phyloP scores from a whole-genome alignment of 1,140 invertebrate genomes.

The Heliconius hewitsoni region DNA sequence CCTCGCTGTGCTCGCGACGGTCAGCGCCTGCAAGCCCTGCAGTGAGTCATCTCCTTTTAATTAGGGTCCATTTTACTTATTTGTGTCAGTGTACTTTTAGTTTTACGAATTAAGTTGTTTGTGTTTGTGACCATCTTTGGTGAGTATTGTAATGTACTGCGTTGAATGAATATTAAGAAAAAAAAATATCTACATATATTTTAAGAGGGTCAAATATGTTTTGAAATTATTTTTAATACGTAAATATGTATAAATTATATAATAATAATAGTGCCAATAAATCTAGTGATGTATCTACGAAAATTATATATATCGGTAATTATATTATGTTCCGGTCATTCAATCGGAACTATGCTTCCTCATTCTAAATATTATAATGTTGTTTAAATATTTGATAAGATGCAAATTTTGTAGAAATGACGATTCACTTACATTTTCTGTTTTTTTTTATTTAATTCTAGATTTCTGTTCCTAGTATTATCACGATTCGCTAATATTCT shows the following conservation, averaged over 20 bases:
- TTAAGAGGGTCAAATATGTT: no score
- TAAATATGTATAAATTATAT: conserved; percentile 3
- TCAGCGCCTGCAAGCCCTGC: conserved; percentile 70
- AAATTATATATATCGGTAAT: background rate
- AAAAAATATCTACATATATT: background rate
- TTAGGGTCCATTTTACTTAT: background rate
- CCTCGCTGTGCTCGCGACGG: conserved; percentile 59
- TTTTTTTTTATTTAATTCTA: conserved; percentile 33
- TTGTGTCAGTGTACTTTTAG: conserved; percentile 19
- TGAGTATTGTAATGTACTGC: background rate
- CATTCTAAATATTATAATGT: conserved; percentile 1
- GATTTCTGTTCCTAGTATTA: conserved; percentile 26
- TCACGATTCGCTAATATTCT: conserved; percentile 11
- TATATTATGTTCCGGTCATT: background rate
- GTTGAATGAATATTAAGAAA: background rate
- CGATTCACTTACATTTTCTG: background rate
- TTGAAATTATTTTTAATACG: conserved; percentile 4
- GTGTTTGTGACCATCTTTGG: conserved; percentile 12
- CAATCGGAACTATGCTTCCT: conserved; percentile 19
- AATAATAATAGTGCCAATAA: background rate
- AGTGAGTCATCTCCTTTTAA: conserved; percentile 57
- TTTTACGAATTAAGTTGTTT: background rate
- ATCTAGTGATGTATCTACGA: conserved; percentile 2
- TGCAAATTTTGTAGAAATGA: conserved; percentile 13
- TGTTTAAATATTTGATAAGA: conserved; percentile 13